Evolutionary conservation across 2,797 vertebrate species (phyloP).

Genomic region (Ambastaia sidthimunki): DNA sequence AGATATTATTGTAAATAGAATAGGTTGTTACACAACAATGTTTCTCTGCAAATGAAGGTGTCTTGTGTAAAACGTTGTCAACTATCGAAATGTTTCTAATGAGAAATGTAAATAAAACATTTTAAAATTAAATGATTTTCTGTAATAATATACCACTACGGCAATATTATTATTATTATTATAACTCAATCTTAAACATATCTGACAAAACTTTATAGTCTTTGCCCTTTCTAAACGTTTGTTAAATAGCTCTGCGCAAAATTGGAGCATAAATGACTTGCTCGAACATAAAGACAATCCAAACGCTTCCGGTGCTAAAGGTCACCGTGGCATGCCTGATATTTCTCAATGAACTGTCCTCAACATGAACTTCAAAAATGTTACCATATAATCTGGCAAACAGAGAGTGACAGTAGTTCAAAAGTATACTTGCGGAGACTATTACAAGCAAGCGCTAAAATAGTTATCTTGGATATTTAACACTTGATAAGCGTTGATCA

Average conservation of each 20-base stretch:
- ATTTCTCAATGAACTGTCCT: too few species aligned
- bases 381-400: background rate
- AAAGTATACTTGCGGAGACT: background rate
- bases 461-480: background rate
- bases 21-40: background rate
- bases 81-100: background rate
- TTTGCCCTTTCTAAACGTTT: background rate
- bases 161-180: too few species aligned
- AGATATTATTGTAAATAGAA: background rate
- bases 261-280: background rate
- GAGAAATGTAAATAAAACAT: constrained; percentile 5
- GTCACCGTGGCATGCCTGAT: background rate
- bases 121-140: background rate
- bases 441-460: background rate
- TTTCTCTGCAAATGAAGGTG: too few species aligned
- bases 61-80: background rate
- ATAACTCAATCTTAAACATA: too few species aligned
- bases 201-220: too few species aligned
- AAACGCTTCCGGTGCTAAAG: constrained; percentile 24
- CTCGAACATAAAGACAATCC: background rate
- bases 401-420: background rate
- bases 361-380: background rate
- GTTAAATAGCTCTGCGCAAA: background rate
- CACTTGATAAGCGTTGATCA: background rate
- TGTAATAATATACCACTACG: too few species aligned